phyloP scores from a whole-genome alignment of 2,888 invertebrate species.

The Pantelozetes paolii region DNA sequence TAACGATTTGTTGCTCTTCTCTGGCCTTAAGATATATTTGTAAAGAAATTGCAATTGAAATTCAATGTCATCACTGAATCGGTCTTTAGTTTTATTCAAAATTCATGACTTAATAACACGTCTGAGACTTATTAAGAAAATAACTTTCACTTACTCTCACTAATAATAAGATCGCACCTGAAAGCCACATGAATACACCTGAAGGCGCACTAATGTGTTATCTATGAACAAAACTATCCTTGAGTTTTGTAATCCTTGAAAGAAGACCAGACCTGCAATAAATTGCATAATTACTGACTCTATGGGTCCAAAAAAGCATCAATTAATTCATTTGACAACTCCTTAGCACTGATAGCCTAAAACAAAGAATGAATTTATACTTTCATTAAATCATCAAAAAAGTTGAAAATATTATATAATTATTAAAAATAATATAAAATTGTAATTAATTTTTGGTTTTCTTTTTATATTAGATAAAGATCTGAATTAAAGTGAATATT shows the following conservation, averaged over 20 bases:
- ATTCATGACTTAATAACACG: slow-evolving; percentile 30
- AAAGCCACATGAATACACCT: not conserved
- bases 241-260: slow-evolving; percentile 22
- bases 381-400: too few relatives aligned
- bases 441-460: too few relatives aligned
- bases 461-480: too few relatives aligned
- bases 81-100: not conserved
- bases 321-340: too few relatives aligned
- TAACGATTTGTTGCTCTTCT: not conserved
- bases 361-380: too few relatives aligned
- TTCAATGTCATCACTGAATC: slow-evolving; percentile 11
- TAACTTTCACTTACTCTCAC: not conserved
- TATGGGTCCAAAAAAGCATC: not conserved
- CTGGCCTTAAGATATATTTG: not conserved
- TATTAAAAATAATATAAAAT: too few relatives aligned
- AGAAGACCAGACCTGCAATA: not conserved
- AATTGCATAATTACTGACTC: not conserved
- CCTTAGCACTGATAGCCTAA: too few relatives aligned
- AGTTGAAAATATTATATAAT: too few relatives aligned
- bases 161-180: slow-evolving; percentile 20
- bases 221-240: slow-evolving; percentile 30
- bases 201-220: too few relatives aligned
- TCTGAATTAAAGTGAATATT: not conserved
- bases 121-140: not conserved
- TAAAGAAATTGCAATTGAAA: slow-evolving; percentile 6